Evolutionary conservation across 1,140 invertebrate genomes (phyloP), one percentile per base, ranked within the genome.

Genomic region (Mya arenaria): DNA sequence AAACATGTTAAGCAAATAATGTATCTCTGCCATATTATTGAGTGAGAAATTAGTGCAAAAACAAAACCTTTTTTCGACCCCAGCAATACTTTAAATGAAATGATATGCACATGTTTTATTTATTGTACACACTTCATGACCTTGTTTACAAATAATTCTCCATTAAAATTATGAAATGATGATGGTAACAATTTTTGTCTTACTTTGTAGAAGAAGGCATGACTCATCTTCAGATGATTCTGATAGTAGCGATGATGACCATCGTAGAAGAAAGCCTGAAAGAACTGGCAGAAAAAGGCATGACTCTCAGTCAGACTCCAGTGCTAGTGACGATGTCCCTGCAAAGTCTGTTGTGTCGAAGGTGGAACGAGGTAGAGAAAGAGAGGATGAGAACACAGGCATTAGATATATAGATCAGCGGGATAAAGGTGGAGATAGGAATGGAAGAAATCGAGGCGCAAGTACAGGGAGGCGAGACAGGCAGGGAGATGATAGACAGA

Each of bases 161-260:
- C n/a, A n/a, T n/a, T n/a, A n/a, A n/a, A n/a, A n/a, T n/a, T n/a
- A n/a, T n/a, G n/a, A n/a, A n/a, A n/a, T n/a, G n/a, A n/a, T n/a
- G n/a, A n/a, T n/a, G n/a, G n/a, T n/a, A n/a, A n/a, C n/a, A n/a
- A n/a, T n/a, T n/a, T n/a, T n/a, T n/a, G n/a, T n/a, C n/a, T n/a
- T n/a, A 17, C 19, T 52, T 74, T 60, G 25, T 39, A 75, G 73
- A 30, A 75, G 62, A 39, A 75, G 73, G 48, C 73, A 75, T 63
- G 58, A 63, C 19, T 41, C 58, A 5, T 75, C 73, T 4, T 32
- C 32, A 6, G 56, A 62, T 32, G 73, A 62, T 41, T 75, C 73
- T 30, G 73, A 65, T 28, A 63, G 58, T 32, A 62, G 55, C 34
- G 73, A 75, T 23, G 73, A 52, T 52, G 17, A 52, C 19, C 1